Evolutionary conservation across 2,113 vertebrate genomes (phyloP).

Genomic region (Pterocles burchelli): DNA sequence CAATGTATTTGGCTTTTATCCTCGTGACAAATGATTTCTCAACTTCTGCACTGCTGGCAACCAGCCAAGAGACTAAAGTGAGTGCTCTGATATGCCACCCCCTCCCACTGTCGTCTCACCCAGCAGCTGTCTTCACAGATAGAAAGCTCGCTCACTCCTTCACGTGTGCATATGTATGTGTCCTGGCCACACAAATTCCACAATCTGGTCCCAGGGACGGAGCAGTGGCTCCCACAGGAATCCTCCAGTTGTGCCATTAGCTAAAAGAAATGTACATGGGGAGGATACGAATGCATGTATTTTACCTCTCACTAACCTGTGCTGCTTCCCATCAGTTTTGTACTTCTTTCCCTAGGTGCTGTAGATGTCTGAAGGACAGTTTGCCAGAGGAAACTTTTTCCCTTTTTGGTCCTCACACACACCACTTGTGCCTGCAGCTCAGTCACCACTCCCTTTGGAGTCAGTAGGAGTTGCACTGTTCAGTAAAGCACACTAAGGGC

Average conservation of each 20-base stretch:
- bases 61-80: conserved; percentile 25
- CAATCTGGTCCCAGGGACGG: not conserved
- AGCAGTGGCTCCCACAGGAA: not conserved
- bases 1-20: conserved; percentile 65
- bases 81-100: not conserved
- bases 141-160: not conserved
- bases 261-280: fast-evolving
- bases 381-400: not conserved
- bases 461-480: not conserved
- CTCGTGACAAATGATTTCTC: conserved; percentile 67
- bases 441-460: not conserved
- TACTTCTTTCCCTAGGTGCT: not conserved
- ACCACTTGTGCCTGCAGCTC: not conserved
- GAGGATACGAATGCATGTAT: not conserved
- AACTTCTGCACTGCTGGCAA: conserved; percentile 31
- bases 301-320: not conserved
- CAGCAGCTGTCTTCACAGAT: not conserved
- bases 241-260: not conserved
- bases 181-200: not conserved
- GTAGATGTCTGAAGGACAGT: not conserved
- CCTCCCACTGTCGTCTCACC: not conserved
- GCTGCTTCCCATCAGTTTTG: not conserved
- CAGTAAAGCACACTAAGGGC: not conserved
- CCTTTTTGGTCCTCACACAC: not conserved
- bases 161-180: fast-evolving